Base-by-base conservation (phyloP, 2,888 invertebrate genomes). In the Lysandra coridon region DNA sequence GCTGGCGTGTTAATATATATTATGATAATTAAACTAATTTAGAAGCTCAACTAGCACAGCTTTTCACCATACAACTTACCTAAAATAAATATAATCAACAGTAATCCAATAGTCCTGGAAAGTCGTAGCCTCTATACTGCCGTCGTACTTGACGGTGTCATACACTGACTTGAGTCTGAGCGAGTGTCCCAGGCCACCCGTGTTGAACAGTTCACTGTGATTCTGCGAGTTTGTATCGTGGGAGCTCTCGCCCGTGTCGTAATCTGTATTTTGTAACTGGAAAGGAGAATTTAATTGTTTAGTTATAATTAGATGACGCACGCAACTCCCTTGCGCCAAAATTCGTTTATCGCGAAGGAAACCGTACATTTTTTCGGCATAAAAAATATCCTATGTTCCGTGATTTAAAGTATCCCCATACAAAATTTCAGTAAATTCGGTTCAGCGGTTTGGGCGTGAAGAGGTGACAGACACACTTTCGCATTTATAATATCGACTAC, bases 11-110 rank as follows among this genome's bases (percentile, higher is more conserved):
- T 23, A 23, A 23, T 23, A 23, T 23, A 23, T 23, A 23, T 23
- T 37, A 37, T n/a, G n/a, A n/a, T 40, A 40, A 40, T 40, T 40
- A 1, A 40, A 40, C 5, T 40, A 40, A 6, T 40, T 49, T 44
- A 44, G 44, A 44, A 44, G 10, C 6, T 49, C 12, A 10, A 49
- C 49, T 10, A 10, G 10, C 49, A 49, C 10, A 7, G 7, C 2
- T 44, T 40, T 44, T 44, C 10, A 49, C 49, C 10, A 49, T 10
- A 12, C 2, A 49, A 37, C 83, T 80, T 91, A 96, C 96, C 96
- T 96, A 84, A 97, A 98, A 89, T 98, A 98, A 81, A 99, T 98
- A 87, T 98, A 99, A 91, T 99, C 99, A 0, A 99, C 98, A 0
- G 96, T 97, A 79, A 96, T 90, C 97, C 97, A 97, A 75, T 91